Percentiles rank a stretch among this genome's conserved stretches.
Evolutionary conservation across 2,113 vertebrate genomes (phyloP).

Genomic region (Nothobranchius furzeri): DNA sequence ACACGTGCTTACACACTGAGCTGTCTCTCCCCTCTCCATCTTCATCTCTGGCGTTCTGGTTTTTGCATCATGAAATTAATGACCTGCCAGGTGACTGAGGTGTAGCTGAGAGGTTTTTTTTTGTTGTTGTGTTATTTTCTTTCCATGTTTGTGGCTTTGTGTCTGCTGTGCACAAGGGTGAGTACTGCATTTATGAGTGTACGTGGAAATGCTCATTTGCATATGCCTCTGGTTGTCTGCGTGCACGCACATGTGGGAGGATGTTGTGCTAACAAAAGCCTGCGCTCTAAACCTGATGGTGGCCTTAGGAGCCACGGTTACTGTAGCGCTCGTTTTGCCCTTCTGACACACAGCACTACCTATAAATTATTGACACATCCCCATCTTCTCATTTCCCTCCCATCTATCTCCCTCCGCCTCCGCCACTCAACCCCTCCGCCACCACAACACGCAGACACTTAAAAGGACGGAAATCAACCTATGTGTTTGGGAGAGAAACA

Average conservation of each 20-base stretch:
- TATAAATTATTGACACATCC: slow-evolving; percentile 68
- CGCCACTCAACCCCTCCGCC: slow-evolving; percentile 26
- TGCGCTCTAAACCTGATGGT: slow-evolving; percentile 32
- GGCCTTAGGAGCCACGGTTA: slow-evolving; percentile 63
- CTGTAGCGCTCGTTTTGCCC: slow-evolving; percentile 52
- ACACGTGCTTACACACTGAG: slow-evolving; percentile 16
- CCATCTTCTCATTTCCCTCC: slow-evolving; percentile 52
- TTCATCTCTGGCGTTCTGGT: slow-evolving; percentile 51
- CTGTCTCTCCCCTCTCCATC: slow-evolving; percentile 12
- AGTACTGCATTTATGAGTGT: slow-evolving; percentile 13
- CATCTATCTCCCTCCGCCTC: slow-evolving; percentile 45
- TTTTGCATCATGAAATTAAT: slow-evolving; percentile 74
- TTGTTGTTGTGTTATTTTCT: slow-evolving; percentile 27
- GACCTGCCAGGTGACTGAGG: slow-evolving; percentile 75
- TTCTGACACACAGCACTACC: slow-evolving; percentile 63
- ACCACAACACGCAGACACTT: slow-evolving; percentile 48
- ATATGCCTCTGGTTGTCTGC: slow-evolving; percentile 58
- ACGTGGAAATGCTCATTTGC: slow-evolving; percentile 53
- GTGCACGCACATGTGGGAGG: slow-evolving; percentile 13
- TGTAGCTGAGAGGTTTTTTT: slow-evolving; percentile 40
- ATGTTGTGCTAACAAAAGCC: slow-evolving; percentile 64
- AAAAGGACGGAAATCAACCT: slow-evolving; percentile 62
- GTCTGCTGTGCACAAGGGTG: slow-evolving; percentile 37
- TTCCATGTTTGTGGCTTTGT: slow-evolving; percentile 46
- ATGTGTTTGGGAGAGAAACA: slow-evolving; percentile 47